A percentile compares a stretch with the other conserved stretches of the same genome.
Conservation (phyloP, 2,888 invertebrate species). For the Unio delphinus region DNA sequence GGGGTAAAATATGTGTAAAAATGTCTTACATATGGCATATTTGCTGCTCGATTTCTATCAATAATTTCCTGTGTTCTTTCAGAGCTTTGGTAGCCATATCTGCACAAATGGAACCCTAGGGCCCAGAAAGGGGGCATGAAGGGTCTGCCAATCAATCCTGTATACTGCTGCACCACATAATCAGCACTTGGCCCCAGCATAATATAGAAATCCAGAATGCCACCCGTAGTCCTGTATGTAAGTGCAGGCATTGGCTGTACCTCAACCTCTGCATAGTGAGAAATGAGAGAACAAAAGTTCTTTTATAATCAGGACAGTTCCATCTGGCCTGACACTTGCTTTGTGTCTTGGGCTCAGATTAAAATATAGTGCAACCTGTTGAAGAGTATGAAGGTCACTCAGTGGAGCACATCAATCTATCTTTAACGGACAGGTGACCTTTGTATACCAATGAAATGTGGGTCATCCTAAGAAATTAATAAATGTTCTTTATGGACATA, state of each 20-base stretch:
- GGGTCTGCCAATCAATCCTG: slow-evolving; percentile 55
- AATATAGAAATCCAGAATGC: slow-evolving; percentile 83
- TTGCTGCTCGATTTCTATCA: slow-evolving; percentile 43
- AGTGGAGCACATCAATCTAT: too few relatives aligned
- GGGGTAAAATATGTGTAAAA: slow-evolving; percentile 17
- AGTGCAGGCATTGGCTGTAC: slow-evolving; percentile 81
- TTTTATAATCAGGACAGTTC: too few relatives aligned
- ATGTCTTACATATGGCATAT: slow-evolving; percentile 51
- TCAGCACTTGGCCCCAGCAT: slow-evolving; percentile 82
- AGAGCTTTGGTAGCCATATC: slow-evolving; percentile 71
- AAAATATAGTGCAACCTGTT: not conserved
- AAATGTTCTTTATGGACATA: too few relatives aligned
- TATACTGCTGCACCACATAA: slow-evolving; percentile 70
- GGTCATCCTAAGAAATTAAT: too few relatives aligned
- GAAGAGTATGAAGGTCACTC: not conserved
- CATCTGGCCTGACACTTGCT: too few relatives aligned
- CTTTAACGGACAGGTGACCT: too few relatives aligned
- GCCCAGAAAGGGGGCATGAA: slow-evolving; percentile 79
- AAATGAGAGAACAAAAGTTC: not conserved
- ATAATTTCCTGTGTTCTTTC: slow-evolving; percentile 45
- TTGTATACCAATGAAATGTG: too few relatives aligned
- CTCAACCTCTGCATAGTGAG: slow-evolving; percentile 38
- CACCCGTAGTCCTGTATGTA: slow-evolving; percentile 86
- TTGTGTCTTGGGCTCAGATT: too few relatives aligned
- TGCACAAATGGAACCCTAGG: slow-evolving; percentile 87